Evolutionary conservation across 2,888 invertebrate species (phyloP), one percentile per base, ranked within the genome.

Genomic region (Girardia tigrina): DNA sequence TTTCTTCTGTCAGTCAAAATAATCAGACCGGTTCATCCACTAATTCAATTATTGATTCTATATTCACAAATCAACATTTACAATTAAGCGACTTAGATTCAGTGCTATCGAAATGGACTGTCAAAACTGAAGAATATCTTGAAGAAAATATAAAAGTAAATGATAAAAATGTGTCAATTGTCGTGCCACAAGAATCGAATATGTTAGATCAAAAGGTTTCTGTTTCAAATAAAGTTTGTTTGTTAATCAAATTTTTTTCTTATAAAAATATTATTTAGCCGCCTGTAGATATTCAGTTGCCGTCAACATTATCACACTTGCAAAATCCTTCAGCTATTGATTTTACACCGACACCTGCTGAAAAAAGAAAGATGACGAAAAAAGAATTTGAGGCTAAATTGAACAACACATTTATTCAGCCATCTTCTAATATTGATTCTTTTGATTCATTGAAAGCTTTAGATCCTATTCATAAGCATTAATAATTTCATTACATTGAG

Each of bases 361-460:
- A 74, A 1, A 74, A 74, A 70, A 29, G 74, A 2, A 29, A 42
- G 8, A 74, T 74, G 23, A 42, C 56, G n/a, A 29, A 42, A 42
- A 28, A 69, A 26, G 74, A 74, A 29, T 74, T 74, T 42, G 74
- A 56, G 27, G 70, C 28, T 16, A 28, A 42, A 42, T 6, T 74
- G 12, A 69, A 74, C 12, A 42, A 42, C 28, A 70, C 29, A 12
- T 70, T n/a, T 42, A 72, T 56, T 14, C 23, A 29, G 8, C n/a
- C 28, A 20, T 28, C 14, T 71, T 8, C 29, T 28, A 28, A 28
- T 28, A 2, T 28, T 2, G 71, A 71, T 71, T 28, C 71, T 71
- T 27, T 27, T 28, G 74, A 74, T 74, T 71, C 74, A 70, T 71
- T 74, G 6, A 74, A 26, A 28, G n/a, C 20, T n/a, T 28, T 74